phyloP scores from a whole-genome alignment of 1,140 invertebrate genomes.

The Scaptodrosophila lebanonensis region DNA sequence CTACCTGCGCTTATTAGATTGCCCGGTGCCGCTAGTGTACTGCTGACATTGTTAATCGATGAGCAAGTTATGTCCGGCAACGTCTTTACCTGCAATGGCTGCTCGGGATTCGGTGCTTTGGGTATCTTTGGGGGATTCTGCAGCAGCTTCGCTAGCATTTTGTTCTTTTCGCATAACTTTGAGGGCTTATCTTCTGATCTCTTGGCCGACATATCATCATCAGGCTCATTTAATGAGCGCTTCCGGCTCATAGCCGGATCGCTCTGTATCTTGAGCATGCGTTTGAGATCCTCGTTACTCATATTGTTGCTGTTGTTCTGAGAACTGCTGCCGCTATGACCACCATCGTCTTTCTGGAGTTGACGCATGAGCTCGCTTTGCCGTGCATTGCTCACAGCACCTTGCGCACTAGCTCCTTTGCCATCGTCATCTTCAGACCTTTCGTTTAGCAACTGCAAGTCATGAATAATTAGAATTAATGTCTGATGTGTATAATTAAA shows the following conservation, averaged over 20 bases:
- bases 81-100: constrained; percentile 79
- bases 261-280: constrained; percentile 79
- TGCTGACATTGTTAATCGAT: constrained; percentile 51
- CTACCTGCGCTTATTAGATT: constrained; percentile 59
- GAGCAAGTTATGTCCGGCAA: constrained; percentile 82
- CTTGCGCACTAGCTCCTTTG: constrained; percentile 52
- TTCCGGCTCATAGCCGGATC: constrained; percentile 80
- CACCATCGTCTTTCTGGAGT: constrained; percentile 83
- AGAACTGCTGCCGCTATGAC: constrained; percentile 9
- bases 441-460: constrained; percentile 86
- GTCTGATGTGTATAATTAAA: too few species aligned
- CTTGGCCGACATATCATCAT: constrained; percentile 80
- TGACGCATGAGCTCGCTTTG: constrained; percentile 88
- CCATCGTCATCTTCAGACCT: constrained; percentile 88
- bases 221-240: constrained; percentile 83
- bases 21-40: constrained; percentile 50
- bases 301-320: constrained; percentile 44
- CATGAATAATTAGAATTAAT: background rate
- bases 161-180: constrained; percentile 88
- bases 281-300: constrained; percentile 75
- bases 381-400: constrained; percentile 77
- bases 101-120: constrained; percentile 82
- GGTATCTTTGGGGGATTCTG: constrained; percentile 84
- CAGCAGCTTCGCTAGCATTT: constrained; percentile 89
- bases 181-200: constrained; percentile 80